Evolutionary conservation across 2,113 vertebrate species (phyloP), one percentile per base, ranked within the genome.

Genomic region (Solea senegalensis): DNA sequence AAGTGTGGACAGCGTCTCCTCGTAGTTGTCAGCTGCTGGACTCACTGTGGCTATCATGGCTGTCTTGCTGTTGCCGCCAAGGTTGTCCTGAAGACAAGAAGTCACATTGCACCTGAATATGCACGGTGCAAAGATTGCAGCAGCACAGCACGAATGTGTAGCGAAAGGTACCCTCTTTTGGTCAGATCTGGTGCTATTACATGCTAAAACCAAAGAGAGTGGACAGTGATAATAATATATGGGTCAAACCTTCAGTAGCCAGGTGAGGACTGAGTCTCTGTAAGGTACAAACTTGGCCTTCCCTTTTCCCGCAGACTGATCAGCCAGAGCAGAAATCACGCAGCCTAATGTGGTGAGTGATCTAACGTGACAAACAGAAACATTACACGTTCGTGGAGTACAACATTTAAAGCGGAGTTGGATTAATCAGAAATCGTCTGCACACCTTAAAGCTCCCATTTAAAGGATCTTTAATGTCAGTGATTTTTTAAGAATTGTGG

Each of bases 11-110:
- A 99, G 92, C 0, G 97, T 99, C 92, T 99, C 98, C 86, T 99
- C 98, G 0, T 99, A 99, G 88, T 99, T 99, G 85, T 99, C 98
- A 2, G 97, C 98, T 4, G 98, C 94, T 8, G 98, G 98, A 83
- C 98, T 99, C 65, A 99, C 96, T 1, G 97, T 99, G 73, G 98
- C 98, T 70, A 99, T 97, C 98, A 99, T 99, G 41, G 96, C 96
- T 6, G 98, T 99, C 89, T 99, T 97, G 88, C 98, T 99, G 90
- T 99, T 99, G 69, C 98, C 98, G 11, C 98, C 98, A 50, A 99
- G 92, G 82, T 99, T 99, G 86, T 99, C 98, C 98, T 99, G 83
- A 45, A 69, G 60, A 65, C 9, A 7, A 59, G 1, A 55, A 3
- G 14, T 53, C n/a, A 5, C 10, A 53, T 0, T 21, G 43, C 48